Evolutionary conservation across 1,140 invertebrate genomes (phyloP).

Genomic region (Pachyrhynchus sulphureomaculatus): DNA sequence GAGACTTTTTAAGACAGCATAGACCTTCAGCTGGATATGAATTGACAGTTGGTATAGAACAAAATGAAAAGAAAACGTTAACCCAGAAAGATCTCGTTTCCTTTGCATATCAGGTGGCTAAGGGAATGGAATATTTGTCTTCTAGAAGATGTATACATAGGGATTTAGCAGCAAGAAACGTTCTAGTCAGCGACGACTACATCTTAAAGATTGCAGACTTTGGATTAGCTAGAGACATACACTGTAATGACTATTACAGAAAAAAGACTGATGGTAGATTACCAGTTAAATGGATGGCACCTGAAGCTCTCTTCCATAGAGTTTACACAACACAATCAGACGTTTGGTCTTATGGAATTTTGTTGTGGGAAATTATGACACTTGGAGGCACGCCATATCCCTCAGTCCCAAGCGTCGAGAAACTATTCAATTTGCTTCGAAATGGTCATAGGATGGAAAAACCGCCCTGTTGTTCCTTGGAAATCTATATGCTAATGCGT

Average conservation of each 20-base stretch:
- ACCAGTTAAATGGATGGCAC: constrained; percentile 89
- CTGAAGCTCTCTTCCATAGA: constrained; percentile 85
- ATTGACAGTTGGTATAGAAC: not conserved
- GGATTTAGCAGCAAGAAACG: constrained; percentile 86
- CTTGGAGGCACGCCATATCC: constrained; percentile 78
- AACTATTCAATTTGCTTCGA: constrained; percentile 80
- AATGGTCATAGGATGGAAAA: constrained; percentile 92
- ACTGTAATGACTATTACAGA: constrained; percentile 76
- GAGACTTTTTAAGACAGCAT: not conserved
- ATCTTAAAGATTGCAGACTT: constrained; percentile 89
- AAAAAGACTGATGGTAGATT: constrained; percentile 74
- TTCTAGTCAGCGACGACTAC: constrained; percentile 74
- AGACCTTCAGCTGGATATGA: not conserved
- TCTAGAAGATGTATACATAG: constrained; percentile 79
- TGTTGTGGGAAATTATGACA: constrained; percentile 80
- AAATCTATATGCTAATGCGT: constrained; percentile 93
- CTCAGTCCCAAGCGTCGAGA: constrained; percentile 77
- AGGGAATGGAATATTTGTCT: constrained; percentile 61
- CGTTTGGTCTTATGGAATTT: constrained; percentile 93
- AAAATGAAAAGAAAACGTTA: not conserved
- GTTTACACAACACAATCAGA: constrained; percentile 89
- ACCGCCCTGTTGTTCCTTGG: constrained; percentile 84
- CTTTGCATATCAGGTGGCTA: not conserved
- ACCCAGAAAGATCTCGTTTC: not conserved
- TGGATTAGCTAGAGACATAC: constrained; percentile 83